phyloP scores from a whole-genome alignment of 1,140 invertebrate genomes.

The Hyles euphorbiae region DNA sequence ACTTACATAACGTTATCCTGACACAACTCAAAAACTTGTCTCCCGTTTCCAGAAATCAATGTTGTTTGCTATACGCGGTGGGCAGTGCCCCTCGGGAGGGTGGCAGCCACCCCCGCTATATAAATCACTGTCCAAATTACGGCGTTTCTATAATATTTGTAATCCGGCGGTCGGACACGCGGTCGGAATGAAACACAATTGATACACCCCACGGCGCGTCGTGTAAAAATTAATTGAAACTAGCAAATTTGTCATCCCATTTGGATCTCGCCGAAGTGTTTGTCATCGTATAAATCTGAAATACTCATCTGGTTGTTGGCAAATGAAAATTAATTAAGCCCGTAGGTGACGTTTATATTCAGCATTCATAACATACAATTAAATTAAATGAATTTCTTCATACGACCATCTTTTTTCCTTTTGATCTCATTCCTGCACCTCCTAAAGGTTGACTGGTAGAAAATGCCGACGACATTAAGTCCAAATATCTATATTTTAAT shows the following conservation, averaged over 20 bases:
- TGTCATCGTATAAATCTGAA: too few relatives aligned
- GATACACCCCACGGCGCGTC: slow-evolving; percentile 29
- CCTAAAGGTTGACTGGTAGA: too few relatives aligned
- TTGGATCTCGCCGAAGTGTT: background rate
- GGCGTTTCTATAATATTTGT: slow-evolving; percentile 65
- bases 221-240: slow-evolving; percentile 43
- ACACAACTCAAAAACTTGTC: slow-evolving; percentile 45
- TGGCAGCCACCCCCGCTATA: slow-evolving; percentile 63
- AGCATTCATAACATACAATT: too few relatives aligned
- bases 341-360: too few relatives aligned
- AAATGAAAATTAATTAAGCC: too few relatives aligned
- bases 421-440: too few relatives aligned
- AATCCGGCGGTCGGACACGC: slow-evolving; percentile 55
- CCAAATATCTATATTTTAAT: too few relatives aligned
- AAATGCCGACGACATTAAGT: too few relatives aligned
- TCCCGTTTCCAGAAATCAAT: slow-evolving; percentile 68
- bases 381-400: too few relatives aligned
- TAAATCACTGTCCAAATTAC: slow-evolving; percentile 73
- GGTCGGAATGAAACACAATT: slow-evolving; percentile 40
- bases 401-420: too few relatives aligned
- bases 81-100: slow-evolving; percentile 49
- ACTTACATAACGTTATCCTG: slow-evolving; percentile 18
- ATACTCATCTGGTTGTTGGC: too few relatives aligned
- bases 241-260: slow-evolving; percentile 31
- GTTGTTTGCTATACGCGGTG: slow-evolving; percentile 59